phyloP scores from a whole-genome alignment of 2,797 vertebrate genomes.

The Tiaroga cobitis region DNA sequence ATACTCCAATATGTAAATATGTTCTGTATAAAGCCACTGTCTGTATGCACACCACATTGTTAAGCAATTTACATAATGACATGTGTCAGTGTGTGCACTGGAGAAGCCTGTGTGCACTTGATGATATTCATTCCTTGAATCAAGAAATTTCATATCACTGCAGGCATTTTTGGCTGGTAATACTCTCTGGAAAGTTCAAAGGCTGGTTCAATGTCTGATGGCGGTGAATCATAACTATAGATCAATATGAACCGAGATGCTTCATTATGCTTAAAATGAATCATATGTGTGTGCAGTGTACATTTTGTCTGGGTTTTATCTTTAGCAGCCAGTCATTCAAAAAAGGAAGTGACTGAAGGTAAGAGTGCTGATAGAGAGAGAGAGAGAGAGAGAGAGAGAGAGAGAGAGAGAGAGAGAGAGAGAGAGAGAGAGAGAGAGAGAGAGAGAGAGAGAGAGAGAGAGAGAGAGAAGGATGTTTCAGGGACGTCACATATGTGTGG shows the following conservation, averaged over 20 bases:
- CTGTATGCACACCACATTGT: background rate
- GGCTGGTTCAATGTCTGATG: background rate
- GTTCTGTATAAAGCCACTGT: background rate
- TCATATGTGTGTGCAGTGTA: too few relatives aligned
- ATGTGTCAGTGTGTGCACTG: background rate
- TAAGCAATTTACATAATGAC: background rate
- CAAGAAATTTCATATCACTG: background rate
- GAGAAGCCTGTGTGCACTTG: background rate
- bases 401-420: constrained; percentile 11
- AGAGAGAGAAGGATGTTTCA: background rate
- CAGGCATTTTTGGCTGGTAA: background rate
- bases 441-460: constrained; percentile 7
- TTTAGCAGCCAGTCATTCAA: constrained; percentile 32
- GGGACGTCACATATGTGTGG: constrained; percentile 15
- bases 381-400: constrained; percentile 30
- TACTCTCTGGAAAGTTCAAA: background rate
- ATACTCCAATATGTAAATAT: too few relatives aligned
- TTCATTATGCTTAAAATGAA: background rate
- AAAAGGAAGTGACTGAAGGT: constrained; percentile 19
- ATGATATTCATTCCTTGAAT: background rate
- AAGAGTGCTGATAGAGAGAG: constrained; percentile 19
- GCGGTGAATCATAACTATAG: background rate
- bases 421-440: constrained; percentile 41
- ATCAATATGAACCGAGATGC: background rate
- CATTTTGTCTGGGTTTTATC: constrained; percentile 9